Evolutionary conservation across 2,888 invertebrate genomes (phyloP).

Genomic region (Drosophila fulvimacula): DNA sequence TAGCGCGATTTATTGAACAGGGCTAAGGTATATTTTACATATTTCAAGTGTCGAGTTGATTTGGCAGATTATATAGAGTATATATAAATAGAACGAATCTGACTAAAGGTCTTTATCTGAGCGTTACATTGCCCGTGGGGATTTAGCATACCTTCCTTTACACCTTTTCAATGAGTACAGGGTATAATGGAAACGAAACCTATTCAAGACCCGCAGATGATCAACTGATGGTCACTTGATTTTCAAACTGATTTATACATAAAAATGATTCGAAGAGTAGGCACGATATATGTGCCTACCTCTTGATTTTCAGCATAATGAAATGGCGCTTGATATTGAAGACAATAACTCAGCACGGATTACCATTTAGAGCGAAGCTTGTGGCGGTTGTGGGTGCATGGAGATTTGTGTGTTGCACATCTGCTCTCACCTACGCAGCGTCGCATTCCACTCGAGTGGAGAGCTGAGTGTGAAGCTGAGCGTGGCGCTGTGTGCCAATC

Average conservation of each 20-base stretch:
- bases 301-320: slow-evolving; percentile 46
- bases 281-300: slow-evolving; percentile 1
- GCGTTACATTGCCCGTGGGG: neutral
- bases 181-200: slow-evolving; percentile 16
- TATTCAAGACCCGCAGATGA: slow-evolving; percentile 51
- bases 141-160: neutral
- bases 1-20: too few species aligned
- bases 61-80: neutral
- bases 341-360: slow-evolving; percentile 14
- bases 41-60: too few species aligned
- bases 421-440: slow-evolving; percentile 44
- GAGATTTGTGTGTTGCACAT: slow-evolving; percentile 19
- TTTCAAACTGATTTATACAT: slow-evolving; percentile 67
- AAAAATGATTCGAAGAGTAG: slow-evolving; percentile 22
- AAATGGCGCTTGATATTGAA: slow-evolving; percentile 58
- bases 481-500: slow-evolving; percentile 43
- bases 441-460: slow-evolving; percentile 57
- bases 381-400: slow-evolving; percentile 23
- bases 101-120: neutral
- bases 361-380: slow-evolving; percentile 35
- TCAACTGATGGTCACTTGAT: slow-evolving; percentile 68
- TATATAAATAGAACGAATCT: too few species aligned
- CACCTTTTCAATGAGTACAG: neutral
- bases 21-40: too few species aligned
- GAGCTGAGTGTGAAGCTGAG: slow-evolving; percentile 3